Base-by-base conservation (phyloP, 2,113 vertebrate genomes). In the Globicephala melas region DNA sequence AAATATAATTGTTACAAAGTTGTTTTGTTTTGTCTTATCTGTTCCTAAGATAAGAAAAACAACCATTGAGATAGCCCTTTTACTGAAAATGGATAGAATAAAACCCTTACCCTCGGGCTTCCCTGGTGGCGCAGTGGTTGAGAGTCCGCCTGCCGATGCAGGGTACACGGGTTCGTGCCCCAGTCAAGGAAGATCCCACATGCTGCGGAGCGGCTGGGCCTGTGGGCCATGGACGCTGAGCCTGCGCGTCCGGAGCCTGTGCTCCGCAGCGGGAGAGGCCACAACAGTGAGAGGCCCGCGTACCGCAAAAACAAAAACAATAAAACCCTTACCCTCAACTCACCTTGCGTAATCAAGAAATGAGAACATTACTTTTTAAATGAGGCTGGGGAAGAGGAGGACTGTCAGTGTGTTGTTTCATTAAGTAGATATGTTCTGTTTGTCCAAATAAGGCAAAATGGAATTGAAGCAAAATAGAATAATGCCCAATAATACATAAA, bases 381-480 rank as follows among this genome's bases (percentile, higher is more conserved):
- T 18, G 12, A 26, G 18, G 63, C 1, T 13, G 31, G 4, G 1
- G 6, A 62, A 44, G 1, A 58, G 33, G 23, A 80, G 33, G 53
- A 80, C 21, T 80, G 50, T 71, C 1, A 91, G 12, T 60, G 7
- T 58, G 26, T 70, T 53, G 4, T 31, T 91, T 91, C 94, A 83
- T 65, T 94, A 97, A 95, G 60, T n/a, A 97, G n/a, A 44, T 83
- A 85, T 5, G 0, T 15, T 71, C 12, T 92, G 20, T 83, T 80
- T 89, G 33, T 62, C 38, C 20, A 95, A 86, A 90, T 67, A 68
- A 91, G 12, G 11, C n/a, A 58, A 95, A 73, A 85, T 41, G 14
- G 18, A 17, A 89, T 93, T 44, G 58, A 94, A 96, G 85, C 20
- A 76, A 96, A 95, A 79, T 18, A 83, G 91, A 86, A 89, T 53